Base-by-base conservation (phyloP, 2,113 vertebrate genomes). In the Turdus rufiventris region DNA sequence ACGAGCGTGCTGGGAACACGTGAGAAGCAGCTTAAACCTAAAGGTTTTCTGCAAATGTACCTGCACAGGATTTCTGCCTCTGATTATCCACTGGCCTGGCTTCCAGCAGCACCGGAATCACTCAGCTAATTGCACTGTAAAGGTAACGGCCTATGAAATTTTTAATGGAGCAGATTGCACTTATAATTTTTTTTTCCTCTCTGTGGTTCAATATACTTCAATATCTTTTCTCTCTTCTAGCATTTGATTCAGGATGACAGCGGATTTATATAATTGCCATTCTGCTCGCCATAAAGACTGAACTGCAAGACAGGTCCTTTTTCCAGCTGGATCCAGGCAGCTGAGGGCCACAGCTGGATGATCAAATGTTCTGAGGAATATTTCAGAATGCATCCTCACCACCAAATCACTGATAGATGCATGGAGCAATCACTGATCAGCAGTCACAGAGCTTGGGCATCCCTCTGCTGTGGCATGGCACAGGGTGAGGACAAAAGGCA, bases 41-140 rank as follows among this genome's bases (percentile, higher is more conserved):
- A 57, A 65, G 58, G 47, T 60, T 94, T 85, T 47, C 73, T 54
- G 42, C 47, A 65, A 75, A 56, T 12, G 25, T 74, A 78, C 85
- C 93, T 90, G 83, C 61, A 31, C 24, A 10, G 73, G 72, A 61
- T 82, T 83, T 89, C 60, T 92, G 51, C 87, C 43, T 38, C 84
- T 83, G 58, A 61, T 91, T 84, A 93, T 91, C 65, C 88, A 75
- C 88, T 43, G 50, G 4, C 2, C 87, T 85, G 88, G 50, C 68
- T 92, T 84, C 79, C 88, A 86, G 33, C 8, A 72, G 79, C 82
- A 75, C 78, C 3, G 0, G 75, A 87, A 93, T 87, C 53, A 6
- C 76, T 70, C 50, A 92, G 88, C 73, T 97, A 95, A 96, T 97
- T 95, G 91, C 90, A 57, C 73, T 89, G 90, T 95, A 92, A 96